These are phyloP conservation scores for Limnephilus rhombicus DNA, from an alignment of 2,888 invertebrate genomes.

Conservation along the genomic window DNA sequence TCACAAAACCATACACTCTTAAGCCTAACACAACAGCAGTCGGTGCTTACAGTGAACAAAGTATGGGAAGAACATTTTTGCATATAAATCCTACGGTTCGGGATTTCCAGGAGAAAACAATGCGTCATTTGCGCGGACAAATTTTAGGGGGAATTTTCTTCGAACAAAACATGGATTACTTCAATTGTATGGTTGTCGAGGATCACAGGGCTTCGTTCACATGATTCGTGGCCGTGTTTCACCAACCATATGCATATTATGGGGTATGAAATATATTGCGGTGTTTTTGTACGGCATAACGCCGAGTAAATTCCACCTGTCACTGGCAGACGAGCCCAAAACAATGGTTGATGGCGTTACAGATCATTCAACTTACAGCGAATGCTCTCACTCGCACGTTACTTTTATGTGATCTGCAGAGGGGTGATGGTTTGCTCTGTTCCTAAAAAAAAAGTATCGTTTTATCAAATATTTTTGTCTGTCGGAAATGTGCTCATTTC, in stretches of 20 bases:
- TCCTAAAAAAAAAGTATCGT: neutral
- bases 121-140: constrained; percentile 23
- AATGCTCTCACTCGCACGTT: neutral
- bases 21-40: neutral
- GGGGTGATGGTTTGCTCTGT: neutral
- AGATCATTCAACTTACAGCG: constrained; percentile 34
- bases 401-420: neutral
- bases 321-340: constrained; percentile 56
- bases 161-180: constrained; percentile 55
- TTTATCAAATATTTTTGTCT: too few species aligned
- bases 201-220: constrained; percentile 41
- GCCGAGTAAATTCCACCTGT: constrained; percentile 59
- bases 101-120: constrained; percentile 16
- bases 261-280: constrained; percentile 50
- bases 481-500: too few species aligned
- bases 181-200: constrained; percentile 45
- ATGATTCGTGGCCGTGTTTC: constrained; percentile 40
- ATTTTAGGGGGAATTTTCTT: constrained; percentile 40
- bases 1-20: neutral
- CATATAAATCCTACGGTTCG: neutral
- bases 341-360: constrained; percentile 41
- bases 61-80: neutral
- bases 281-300: constrained; percentile 44
- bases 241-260: constrained; percentile 27
- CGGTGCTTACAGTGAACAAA: neutral